Base-by-base conservation (phyloP, 1,140 invertebrate species). In the Drosophila virilis region DNA sequence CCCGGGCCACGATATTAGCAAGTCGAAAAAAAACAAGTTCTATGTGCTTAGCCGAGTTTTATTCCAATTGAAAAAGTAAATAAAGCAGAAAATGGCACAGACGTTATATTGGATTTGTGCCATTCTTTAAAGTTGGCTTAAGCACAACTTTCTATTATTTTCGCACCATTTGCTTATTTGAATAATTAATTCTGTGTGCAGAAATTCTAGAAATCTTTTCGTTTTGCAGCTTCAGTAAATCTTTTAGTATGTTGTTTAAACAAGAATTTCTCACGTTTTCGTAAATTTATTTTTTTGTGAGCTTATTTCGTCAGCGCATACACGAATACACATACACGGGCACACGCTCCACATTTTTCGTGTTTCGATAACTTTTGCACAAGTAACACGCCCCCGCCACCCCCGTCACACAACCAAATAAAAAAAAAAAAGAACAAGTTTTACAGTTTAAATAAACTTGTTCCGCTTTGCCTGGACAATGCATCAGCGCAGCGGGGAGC, bases 401-500 rank as follows among this genome's bases (percentile, higher is more conserved):
- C 2, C 8, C 12, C 45, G 43, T 17, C 10, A 2, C 13, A 12
- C 32, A 38, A 54, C 13, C 40, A 15, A 38, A 60, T 74, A 45
- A 60, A 28, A 5, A 28, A 48, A 37, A 55, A 61, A 77, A 74
- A 77, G 69, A 71, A 65, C 77, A 83, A 83, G 79, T 77, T 89
- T 72, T 80, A 64, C 79, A 88, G 84, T 88, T 88, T 88, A 88
- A 88, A 88, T 88, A 89, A 89, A 88, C 83, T 88, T 88, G 83
- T 88, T 79, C 84, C 59, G 73, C 61, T 72, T 52, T 62, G 77
- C 61, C 58, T 77, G 79, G 84, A 88, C 82, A 86, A 86, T 86
- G 72, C 68, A 78, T 62, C 42, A 42, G 22, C 51, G 35, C 38
- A 61, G 52, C 32, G 48, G 66, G 32, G 43, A 15, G 46, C 7